These are phyloP conservation scores for Trachymyrmex cornetzi DNA, from an alignment of 1,140 invertebrate species.

Conservation along the genomic window DNA sequence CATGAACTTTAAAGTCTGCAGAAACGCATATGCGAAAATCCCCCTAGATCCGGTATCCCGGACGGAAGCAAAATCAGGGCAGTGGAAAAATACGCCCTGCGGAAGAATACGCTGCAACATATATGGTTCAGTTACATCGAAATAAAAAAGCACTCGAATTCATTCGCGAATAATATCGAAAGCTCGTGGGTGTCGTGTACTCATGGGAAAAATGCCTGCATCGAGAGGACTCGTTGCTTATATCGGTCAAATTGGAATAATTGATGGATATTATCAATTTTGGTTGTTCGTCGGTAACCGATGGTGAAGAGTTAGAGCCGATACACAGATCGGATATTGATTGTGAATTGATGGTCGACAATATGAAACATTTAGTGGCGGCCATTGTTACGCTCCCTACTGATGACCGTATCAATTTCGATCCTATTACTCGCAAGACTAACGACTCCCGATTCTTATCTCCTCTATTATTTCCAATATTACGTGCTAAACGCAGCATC, in stretches of 20 bases:
- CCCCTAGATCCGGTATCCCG: not conserved
- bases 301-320: too few species aligned
- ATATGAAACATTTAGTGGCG: slow-evolving; percentile 45
- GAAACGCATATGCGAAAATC: not conserved
- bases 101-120: not conserved
- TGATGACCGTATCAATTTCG: slow-evolving; percentile 13
- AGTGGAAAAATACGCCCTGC: not conserved
- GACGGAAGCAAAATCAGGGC: slow-evolving; percentile 43
- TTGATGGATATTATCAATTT: slow-evolving; percentile 47
- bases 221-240: not conserved
- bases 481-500: not conserved
- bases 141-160: not conserved
- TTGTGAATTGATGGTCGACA: slow-evolving; percentile 11
- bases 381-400: slow-evolving; percentile 19
- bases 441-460: slow-evolving; percentile 29
- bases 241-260: not conserved
- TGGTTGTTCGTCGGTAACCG: not conserved
- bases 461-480: slow-evolving; percentile 25
- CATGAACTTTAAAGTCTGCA: not conserved
- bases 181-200: not conserved
- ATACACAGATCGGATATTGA: slow-evolving; percentile 38
- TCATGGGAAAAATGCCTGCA: not conserved
- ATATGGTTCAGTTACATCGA: too few species aligned
- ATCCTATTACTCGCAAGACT: slow-evolving; percentile 11
- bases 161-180: not conserved